Base-by-base conservation (phyloP, 2,888 invertebrate species). In the Subacronicta megacephala region DNA sequence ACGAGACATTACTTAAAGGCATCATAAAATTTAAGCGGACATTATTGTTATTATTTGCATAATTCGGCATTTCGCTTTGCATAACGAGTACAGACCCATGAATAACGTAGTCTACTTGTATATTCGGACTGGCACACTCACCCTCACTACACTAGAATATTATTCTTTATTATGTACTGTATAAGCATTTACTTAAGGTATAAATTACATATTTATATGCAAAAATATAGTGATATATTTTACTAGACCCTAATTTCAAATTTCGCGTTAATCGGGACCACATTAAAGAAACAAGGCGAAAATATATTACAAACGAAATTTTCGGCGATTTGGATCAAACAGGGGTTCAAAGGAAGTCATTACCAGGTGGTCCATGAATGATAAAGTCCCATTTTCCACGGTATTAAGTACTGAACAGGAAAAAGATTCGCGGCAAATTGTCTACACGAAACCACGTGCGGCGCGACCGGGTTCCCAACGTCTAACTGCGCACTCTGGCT, bases 401-500 rank as follows among this genome's bases (percentile, higher is more conserved):
- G 76, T 71, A 80, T 74, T 72, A 72, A 81, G 73, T 86, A 88
- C 87, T 85, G 82, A 79, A 81, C 80, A 80, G 84, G 86, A 90
- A 89, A 90, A 87, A 84, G 85, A 62, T 80, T 84, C 84, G 83
- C 85, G 88, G 82, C 72, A 82, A 84, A 80, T 82, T 77, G 81
- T 80, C 80, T 76, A 75, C 75, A 75, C 73, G 65, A 75, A 66
- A 80, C 83, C 90, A 91, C 93, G 92, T 92, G 93, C 89, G 84
- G 59, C 85, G 49, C 84, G 84, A 80, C 72, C 86, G 87, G 82
- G 77, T 75, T 81, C 85, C 85, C 71, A 77, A 72, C 79, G 75
- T 77, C 78, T 80, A 79, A 93, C 93, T 93, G 93, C 93, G 93
- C 93, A 85, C 76, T 64, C 72, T 78, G 77, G 87, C 84, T 93